Conservation (phyloP, 2,797 vertebrate species). For the Astyanax mexicanus region DNA sequence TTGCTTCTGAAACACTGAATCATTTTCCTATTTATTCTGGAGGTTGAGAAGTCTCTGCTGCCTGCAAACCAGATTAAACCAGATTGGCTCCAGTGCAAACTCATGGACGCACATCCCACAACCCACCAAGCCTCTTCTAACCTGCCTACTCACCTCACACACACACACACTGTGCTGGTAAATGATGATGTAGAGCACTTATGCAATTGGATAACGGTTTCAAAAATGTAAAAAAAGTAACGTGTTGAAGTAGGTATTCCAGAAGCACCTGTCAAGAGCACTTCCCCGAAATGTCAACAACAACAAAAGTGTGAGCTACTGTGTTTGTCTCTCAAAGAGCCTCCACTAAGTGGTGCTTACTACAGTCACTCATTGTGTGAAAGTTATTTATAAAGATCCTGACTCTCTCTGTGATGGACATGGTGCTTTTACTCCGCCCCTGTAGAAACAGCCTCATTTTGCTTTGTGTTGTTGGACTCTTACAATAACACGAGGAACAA, state of each 20-base stretch:
- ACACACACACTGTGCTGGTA: not conserved
- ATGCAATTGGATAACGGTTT: not conserved
- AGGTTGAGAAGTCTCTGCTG: too few relatives aligned
- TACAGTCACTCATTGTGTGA: not conserved
- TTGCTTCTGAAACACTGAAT: too few relatives aligned
- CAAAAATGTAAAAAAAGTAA: not conserved
- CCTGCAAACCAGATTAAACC: not conserved
- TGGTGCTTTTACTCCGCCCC: not conserved
- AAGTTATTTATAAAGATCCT: conserved; percentile 18
- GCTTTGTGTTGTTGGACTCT: conserved; percentile 5
- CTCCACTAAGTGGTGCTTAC: conserved; percentile 14
- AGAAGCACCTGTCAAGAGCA: conserved; percentile 22
- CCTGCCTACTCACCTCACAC: not conserved
- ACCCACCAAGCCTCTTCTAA: not conserved
- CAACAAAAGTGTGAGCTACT: conserved; percentile 3
- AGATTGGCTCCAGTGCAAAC: not conserved
- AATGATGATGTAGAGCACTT: not conserved
- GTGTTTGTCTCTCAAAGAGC: conserved; percentile 24
- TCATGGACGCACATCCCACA: not conserved
- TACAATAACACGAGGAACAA: not conserved
- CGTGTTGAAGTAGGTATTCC: conserved; percentile 1
- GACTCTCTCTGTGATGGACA: conserved; percentile 13
- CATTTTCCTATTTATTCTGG: too few relatives aligned
- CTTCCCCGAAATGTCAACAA: conserved; percentile 37
- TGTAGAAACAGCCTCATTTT: not conserved